These are phyloP conservation scores for Echinarachnius parma DNA, from an alignment of 53 echinoderm and acorn worm species.

Conservation along the genomic window DNA sequence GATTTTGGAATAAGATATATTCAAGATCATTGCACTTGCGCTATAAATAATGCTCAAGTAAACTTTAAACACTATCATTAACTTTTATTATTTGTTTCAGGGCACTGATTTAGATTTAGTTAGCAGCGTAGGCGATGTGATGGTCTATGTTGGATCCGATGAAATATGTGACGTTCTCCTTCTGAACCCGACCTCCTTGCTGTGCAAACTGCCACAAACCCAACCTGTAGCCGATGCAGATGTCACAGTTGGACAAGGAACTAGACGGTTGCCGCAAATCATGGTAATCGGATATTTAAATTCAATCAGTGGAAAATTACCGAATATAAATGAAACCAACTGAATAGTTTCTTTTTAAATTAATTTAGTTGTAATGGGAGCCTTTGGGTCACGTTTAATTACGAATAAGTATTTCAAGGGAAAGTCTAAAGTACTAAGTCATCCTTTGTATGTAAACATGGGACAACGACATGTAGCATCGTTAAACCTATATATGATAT, in stretches of 20 bases:
- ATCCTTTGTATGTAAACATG: no score
- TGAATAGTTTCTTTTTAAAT: no score
- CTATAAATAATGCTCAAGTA: background rate
- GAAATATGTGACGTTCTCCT: conserved; percentile 22
- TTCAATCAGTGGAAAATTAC: no score
- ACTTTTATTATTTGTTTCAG: background rate
- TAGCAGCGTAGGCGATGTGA: conserved; percentile 10
- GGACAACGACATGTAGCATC: no score
- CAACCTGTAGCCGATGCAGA: conserved; percentile 16
- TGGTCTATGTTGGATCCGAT: conserved; percentile 7
- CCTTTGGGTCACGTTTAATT: no score
- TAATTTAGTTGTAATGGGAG: no score
- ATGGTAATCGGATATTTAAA: conserved; percentile 1
- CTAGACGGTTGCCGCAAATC: background rate
- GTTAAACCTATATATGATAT: no score
- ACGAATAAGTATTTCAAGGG: no score
- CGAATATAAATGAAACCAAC: no score
- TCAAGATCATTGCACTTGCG: no score
- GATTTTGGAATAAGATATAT: no score
- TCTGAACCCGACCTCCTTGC: background rate
- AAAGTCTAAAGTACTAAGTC: no score
- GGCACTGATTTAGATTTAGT: conserved; percentile 12
- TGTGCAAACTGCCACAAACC: conserved; percentile 30
- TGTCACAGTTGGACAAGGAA: conserved; percentile 7
- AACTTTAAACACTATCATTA: background rate